Evolutionary conservation across 2,888 invertebrate species (phyloP).

Genomic region (Xylophagus ater): DNA sequence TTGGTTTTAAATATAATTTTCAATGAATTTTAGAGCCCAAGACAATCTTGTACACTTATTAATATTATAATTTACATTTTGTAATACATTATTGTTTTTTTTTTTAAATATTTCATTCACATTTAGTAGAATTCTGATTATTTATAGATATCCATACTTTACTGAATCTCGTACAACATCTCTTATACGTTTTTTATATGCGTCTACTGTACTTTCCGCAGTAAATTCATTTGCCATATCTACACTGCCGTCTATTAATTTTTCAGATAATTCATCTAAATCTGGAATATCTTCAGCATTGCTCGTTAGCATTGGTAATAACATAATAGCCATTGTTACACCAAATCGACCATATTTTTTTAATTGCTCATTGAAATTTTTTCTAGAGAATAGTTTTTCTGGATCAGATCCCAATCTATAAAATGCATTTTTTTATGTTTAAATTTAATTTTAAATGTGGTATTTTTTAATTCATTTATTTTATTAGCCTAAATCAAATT

Average conservation of each 20-base stretch:
- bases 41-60: too few relatives aligned
- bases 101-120: too few relatives aligned
- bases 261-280: slow-evolving; percentile 27
- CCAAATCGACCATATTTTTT: slow-evolving; percentile 26
- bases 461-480: too few relatives aligned
- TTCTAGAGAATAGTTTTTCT: slow-evolving; percentile 22
- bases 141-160: slow-evolving; percentile 25
- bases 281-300: slow-evolving; percentile 28
- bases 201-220: slow-evolving; percentile 8
- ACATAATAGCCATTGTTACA: slow-evolving; percentile 28
- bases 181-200: slow-evolving; percentile 25
- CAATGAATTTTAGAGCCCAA: too few relatives aligned
- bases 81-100: too few relatives aligned
- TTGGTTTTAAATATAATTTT: too few relatives aligned
- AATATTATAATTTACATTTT: too few relatives aligned
- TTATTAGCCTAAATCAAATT: too few relatives aligned
- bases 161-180: slow-evolving; percentile 27
- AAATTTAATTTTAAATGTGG: too few relatives aligned
- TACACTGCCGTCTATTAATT: slow-evolving; percentile 24
- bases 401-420: slow-evolving; percentile 27
- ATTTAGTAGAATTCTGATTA: too few relatives aligned
- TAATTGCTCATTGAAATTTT: slow-evolving; percentile 26
- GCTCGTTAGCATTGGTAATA: slow-evolving; percentile 28
- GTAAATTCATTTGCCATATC: slow-evolving; percentile 16
- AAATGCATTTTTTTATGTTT: not conserved